A percentile compares a stretch with the other conserved stretches of the same genome.
phyloP scores from a whole-genome alignment of 2,888 invertebrate species.

The Ellobium chinense region DNA sequence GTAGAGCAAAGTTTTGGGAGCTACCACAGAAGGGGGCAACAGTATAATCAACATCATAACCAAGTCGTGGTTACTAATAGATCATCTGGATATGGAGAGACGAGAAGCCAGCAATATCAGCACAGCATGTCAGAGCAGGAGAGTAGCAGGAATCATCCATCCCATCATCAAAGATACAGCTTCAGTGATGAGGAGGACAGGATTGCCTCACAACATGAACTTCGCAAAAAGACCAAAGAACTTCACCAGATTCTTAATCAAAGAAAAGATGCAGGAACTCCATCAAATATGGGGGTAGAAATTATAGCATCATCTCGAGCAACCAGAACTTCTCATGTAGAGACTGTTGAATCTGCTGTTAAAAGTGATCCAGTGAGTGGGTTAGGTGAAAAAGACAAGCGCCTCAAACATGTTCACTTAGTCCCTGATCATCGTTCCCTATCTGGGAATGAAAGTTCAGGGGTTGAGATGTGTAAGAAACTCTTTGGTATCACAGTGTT shows the following conservation, averaged over 20 bases:
- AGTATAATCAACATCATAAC: not conserved
- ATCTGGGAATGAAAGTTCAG: slow-evolving; percentile 53
- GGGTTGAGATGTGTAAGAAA: slow-evolving; percentile 65
- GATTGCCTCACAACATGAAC: not conserved
- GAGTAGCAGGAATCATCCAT: not conserved
- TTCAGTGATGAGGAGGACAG: not conserved
- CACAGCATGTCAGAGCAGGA: not conserved
- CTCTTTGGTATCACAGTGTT: slow-evolving; percentile 68
- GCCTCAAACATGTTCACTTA: slow-evolving; percentile 56
- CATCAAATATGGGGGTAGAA: not conserved
- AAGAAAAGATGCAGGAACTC: not conserved
- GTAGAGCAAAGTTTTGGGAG: not conserved
- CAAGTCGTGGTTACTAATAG: too few species aligned
- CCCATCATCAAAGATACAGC: not conserved
- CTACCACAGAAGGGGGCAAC: not conserved
- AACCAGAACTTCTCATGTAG: not conserved
- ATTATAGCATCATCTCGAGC: not conserved
- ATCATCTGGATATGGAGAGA: not conserved
- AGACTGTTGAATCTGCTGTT: not conserved
- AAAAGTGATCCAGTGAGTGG: not conserved
- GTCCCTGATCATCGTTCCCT: slow-evolving; percentile 49
- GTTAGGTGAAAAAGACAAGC: slow-evolving; percentile 42
- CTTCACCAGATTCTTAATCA: slow-evolving; percentile 5
- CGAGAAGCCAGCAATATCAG: not conserved
- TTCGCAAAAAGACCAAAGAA: slow-evolving; percentile 10